Evolutionary conservation across 2,797 vertebrate species (phyloP).

Genomic region (Eulemur mongoz): DNA sequence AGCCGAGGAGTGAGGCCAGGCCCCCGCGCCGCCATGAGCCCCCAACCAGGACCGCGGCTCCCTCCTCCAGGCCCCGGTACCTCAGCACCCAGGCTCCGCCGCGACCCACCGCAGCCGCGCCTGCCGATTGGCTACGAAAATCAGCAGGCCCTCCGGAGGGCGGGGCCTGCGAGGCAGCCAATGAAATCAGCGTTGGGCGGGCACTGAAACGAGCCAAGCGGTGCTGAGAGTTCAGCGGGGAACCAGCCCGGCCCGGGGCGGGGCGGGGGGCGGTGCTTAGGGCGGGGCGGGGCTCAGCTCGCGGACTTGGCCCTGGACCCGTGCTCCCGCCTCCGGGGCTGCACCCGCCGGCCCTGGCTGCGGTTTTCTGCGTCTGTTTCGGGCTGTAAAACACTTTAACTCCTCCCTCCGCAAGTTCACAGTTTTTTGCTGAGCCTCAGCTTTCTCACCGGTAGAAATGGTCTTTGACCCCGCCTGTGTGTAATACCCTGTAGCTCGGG

Average conservation of each 20-base stretch:
- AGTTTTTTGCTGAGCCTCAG: background rate
- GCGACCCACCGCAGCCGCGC: background rate
- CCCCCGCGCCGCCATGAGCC: fast-evolving
- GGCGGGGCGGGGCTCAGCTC: background rate
- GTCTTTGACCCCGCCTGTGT: background rate
- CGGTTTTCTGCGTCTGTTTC: background rate
- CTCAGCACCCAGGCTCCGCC: background rate
- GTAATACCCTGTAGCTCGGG: background rate
- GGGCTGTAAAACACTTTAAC: fast-evolving
- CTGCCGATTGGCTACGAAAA: constrained; percentile 45
- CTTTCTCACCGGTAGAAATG: background rate
- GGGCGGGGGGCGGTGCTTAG: background rate
- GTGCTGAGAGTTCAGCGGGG: background rate
- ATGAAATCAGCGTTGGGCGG: constrained; percentile 35
- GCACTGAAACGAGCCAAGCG: fast-evolving
- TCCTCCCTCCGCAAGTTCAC: fast-evolving
- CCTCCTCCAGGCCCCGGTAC: background rate
- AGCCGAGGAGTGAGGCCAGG: background rate
- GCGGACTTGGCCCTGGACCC: fast-evolving
- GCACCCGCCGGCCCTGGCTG: fast-evolving
- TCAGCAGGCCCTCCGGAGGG: background rate
- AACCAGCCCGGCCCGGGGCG: fast-evolving
- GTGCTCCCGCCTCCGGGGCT: fast-evolving
- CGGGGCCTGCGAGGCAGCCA: constrained; percentile 23
- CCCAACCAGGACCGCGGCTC: fast-evolving